phyloP scores from a whole-genome alignment of 2,113 vertebrate genomes.

The Peromyscus maniculatus region DNA sequence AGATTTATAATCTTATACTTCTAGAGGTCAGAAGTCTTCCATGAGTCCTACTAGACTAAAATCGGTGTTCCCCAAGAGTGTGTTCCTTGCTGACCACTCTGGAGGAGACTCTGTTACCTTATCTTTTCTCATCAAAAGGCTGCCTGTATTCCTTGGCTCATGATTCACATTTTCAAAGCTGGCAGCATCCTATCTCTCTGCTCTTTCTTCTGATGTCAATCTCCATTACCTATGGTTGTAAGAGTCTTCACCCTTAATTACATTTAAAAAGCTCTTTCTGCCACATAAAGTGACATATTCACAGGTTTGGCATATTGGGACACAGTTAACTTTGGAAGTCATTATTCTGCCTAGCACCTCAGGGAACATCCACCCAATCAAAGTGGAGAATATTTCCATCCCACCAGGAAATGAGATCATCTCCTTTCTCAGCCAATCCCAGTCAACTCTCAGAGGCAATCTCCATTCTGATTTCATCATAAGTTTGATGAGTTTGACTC shows the following conservation, averaged over 20 bases:
- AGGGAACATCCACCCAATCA: not conserved
- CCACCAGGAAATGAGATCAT: not conserved
- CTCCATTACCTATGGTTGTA: not conserved
- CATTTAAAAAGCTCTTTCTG: not conserved
- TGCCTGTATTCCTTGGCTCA: not conserved
- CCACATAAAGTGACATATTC: not conserved
- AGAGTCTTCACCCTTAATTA: not conserved
- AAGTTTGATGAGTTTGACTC: conserved; percentile 32
- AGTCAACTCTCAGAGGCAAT: conserved; percentile 41
- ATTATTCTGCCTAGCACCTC: not conserved
- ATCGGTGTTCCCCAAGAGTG: not conserved
- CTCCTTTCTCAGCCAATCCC: not conserved
- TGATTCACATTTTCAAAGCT: not conserved
- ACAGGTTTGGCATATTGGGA: not conserved
- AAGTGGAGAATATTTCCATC: not conserved
- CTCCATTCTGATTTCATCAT: conserved; percentile 60
- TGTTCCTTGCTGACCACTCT: not conserved
- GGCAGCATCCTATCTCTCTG: not conserved
- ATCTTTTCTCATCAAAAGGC: not conserved
- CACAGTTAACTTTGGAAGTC: not conserved
- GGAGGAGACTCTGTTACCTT: not conserved
- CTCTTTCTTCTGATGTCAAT: not conserved
- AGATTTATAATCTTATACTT: not conserved
- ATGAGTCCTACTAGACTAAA: not conserved
- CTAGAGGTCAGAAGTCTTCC: not conserved